phyloP scores from a whole-genome alignment of 1,140 invertebrate genomes.

The Lepidurus couesii region DNA sequence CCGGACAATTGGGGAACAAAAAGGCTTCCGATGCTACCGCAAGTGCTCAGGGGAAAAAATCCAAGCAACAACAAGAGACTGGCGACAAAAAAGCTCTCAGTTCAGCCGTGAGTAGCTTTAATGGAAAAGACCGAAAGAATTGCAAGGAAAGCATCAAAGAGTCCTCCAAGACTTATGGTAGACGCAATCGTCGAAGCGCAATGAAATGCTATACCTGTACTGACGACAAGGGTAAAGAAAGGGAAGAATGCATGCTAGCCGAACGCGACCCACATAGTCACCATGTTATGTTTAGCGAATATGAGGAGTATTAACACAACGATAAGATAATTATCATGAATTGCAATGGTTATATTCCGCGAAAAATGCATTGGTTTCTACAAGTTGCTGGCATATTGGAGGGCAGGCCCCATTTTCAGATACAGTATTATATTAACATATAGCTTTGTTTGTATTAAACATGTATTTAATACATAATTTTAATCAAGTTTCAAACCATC shows the following conservation, averaged over 20 bases:
- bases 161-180: background rate
- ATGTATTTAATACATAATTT: no score
- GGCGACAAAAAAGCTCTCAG: background rate
- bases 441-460: no score
- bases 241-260: slow-evolving; percentile 9
- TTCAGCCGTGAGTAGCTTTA: background rate
- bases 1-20: background rate
- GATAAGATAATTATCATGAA: no score
- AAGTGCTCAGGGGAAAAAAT: background rate
- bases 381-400: no score
- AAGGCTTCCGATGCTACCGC: background rate
- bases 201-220: background rate
- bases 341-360: no score
- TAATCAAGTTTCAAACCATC: no score
- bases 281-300: slow-evolving; percentile 19
- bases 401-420: no score
- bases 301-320: background rate
- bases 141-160: background rate
- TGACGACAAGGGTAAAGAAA: background rate
- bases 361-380: no score
- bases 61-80: background rate
- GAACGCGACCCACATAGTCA: slow-evolving; percentile 12
- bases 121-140: background rate
- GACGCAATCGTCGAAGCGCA: background rate
- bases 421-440: no score